phyloP scores from a whole-genome alignment of 1,140 invertebrate species.

The Sycophila sp. region DNA sequence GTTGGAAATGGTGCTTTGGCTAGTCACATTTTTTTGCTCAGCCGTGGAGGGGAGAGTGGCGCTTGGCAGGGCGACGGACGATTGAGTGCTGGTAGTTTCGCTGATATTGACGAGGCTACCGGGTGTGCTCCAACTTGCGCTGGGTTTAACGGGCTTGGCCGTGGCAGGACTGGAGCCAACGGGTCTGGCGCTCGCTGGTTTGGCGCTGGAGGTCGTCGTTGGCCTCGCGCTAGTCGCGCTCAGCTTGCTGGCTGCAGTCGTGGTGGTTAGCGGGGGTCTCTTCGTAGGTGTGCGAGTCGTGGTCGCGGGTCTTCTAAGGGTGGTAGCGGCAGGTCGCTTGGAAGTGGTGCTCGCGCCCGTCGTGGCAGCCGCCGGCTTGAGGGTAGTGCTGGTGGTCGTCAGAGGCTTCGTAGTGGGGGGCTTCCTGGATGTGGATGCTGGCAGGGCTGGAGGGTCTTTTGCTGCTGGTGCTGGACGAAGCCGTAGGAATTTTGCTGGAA shows the following conservation, averaged over 20 bases:
- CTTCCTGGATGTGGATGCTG: slow-evolving; percentile 28
- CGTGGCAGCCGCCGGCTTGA: neutral
- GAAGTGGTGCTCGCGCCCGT: neutral
- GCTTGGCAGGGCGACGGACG: slow-evolving; percentile 28
- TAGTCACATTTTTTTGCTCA: neutral
- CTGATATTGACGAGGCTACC: neutral
- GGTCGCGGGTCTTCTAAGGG: slow-evolving; percentile 16
- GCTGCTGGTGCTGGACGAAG: slow-evolving; percentile 27
- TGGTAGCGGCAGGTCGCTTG: slow-evolving; percentile 27
- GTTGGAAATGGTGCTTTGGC: slow-evolving; percentile 19
- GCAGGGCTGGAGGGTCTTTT: slow-evolving; percentile 24
- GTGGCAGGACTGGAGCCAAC: slow-evolving; percentile 39
- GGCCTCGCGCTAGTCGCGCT: slow-evolving; percentile 17
- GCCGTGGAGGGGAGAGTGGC: neutral
- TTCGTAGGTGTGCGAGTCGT: neutral
- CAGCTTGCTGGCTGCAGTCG: too few species aligned
- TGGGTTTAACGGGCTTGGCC: neutral
- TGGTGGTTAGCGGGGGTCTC: slow-evolving; percentile 35
- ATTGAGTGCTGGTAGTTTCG: slow-evolving; percentile 1
- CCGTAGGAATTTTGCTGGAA: slow-evolving; percentile 37
- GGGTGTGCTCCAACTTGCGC: neutral
- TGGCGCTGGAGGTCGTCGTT: slow-evolving; percentile 28
- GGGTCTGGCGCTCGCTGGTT: slow-evolving; percentile 37
- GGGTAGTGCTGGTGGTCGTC: slow-evolving; percentile 26
- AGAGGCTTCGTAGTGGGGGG: slow-evolving; percentile 30